A percentile compares a stretch with the other conserved stretches of the same genome.
phyloP scores from a whole-genome alignment of 2,797 vertebrate species.

The Melanotaenia nigrans region DNA sequence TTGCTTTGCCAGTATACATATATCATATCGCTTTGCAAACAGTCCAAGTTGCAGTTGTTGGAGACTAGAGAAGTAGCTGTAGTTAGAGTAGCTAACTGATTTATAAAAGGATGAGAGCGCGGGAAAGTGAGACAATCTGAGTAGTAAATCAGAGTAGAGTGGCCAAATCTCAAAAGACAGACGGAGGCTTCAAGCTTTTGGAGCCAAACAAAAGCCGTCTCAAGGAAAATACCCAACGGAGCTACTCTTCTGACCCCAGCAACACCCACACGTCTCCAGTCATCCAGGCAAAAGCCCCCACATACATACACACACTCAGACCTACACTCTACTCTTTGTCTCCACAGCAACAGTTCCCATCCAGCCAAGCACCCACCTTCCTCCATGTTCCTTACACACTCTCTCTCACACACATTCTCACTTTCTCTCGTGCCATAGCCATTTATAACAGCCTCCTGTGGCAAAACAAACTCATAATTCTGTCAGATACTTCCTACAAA shows the following conservation, averaged over 20 bases:
- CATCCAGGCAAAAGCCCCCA: constrained; percentile 28
- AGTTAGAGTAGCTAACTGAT: constrained; percentile 35
- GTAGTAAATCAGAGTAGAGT: constrained; percentile 14
- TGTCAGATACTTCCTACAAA: constrained; percentile 27
- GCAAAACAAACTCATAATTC: constrained; percentile 28
- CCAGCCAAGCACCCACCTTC: constrained; percentile 45
- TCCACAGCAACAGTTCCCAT: constrained; percentile 74
- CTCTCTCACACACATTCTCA: neutral
- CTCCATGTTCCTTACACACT: constrained; percentile 21
- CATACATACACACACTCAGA: constrained; percentile 29
- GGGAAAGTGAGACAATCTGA: constrained; percentile 64
- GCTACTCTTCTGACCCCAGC: constrained; percentile 57
- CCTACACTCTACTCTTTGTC: constrained; percentile 34
- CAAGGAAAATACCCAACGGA: constrained; percentile 57
- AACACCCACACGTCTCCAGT: constrained; percentile 62
- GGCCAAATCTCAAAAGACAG: constrained; percentile 43
- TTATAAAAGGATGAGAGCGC: constrained; percentile 49
- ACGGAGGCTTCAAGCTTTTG: constrained; percentile 41
- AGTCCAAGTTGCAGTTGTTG: constrained; percentile 13
- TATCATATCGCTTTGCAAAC: constrained; percentile 38
- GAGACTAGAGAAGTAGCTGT: constrained; percentile 17
- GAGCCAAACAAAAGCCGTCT: constrained; percentile 65
- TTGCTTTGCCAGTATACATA: neutral
- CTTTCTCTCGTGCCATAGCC: constrained; percentile 4
- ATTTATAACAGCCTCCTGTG: constrained; percentile 38